Conservation (phyloP, 2,797 vertebrate genomes). For the Chelonia mydas region DNA sequence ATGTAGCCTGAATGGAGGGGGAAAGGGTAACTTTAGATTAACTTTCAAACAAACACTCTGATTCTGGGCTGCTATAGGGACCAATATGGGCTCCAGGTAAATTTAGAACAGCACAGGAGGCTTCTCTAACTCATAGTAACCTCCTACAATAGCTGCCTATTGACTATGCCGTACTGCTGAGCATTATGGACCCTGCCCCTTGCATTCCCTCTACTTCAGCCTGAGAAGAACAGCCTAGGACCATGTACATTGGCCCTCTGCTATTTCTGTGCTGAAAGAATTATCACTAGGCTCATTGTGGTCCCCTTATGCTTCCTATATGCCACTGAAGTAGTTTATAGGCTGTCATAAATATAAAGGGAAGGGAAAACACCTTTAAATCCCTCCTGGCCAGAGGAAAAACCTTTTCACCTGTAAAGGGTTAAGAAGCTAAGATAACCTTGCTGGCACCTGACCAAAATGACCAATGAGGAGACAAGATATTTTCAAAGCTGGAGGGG, state of each 20-base stretch:
- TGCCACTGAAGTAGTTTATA: not conserved
- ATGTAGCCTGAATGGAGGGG: not conserved
- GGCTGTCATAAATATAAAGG: not conserved
- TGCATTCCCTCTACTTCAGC: not conserved
- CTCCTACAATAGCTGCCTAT: not conserved
- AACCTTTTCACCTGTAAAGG: no score
- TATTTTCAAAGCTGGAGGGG: no score
- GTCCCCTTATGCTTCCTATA: not conserved
- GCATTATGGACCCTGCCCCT: not conserved
- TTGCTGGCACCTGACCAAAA: no score
- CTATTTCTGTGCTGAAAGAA: not conserved
- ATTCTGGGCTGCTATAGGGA: not conserved
- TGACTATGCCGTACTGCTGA: not conserved
- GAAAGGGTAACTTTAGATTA: not conserved
- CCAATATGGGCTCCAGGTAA: rapidly evolving
- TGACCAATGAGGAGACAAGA: no score
- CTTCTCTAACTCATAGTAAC: not conserved
- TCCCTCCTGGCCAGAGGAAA: no score
- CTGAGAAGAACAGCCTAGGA: not conserved
- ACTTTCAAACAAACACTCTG: not conserved
- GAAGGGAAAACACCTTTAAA: no score
- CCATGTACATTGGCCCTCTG: not conserved
- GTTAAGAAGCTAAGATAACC: no score
- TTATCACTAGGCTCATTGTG: not conserved
- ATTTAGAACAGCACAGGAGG: not conserved